Base-by-base conservation (phyloP, 2,888 invertebrate species). In the Idaea straminata region DNA sequence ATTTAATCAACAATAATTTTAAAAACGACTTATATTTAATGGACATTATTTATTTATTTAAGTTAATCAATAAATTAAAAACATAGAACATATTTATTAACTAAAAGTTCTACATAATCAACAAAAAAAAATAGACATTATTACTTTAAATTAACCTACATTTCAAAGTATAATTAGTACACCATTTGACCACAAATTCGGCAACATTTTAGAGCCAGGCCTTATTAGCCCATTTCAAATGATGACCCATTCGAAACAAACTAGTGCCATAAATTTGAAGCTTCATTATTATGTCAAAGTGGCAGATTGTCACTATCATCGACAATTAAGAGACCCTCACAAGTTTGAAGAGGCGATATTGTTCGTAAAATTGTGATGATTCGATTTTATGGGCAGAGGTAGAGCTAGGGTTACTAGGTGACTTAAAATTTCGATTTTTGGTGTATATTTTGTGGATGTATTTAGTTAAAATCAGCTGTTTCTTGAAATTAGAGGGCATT, bases 271-370 rank as follows among this genome's bases (percentile, higher is more conserved):
- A 7, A 47, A 47, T 47, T 7, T 47, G 47, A 47, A 47, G 13
- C 47, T 47, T 47, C 47, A 47, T 47, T 47, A 47, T 47, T 47
- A 47, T 47, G 47, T 47, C 47, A 47, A 47, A 47, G 47, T 47
- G 25, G 47, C 47, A 47, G 47, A 47, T 47, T 47, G 47, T 47
- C 47, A 47, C 47, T 47, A 47, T 47, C 47, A 47, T 47, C 10
- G 47, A 47, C 47, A 47, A 47, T 47, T 47, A 47, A 66, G 62
- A 25, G 47, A 38, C 61, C 63, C 38, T 47, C 47, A 0, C 5
- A 47, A 47, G 7, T 47, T 47, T 10, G 10, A 47, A 47, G 47
- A 10, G 47, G 47, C 47, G 10, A 13, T 47, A 47, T 47, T 47
- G 13, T 47, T 47, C 10, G 47, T 47, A 47, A 47, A 47, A 47